Evolutionary conservation across 1,140 invertebrate species (phyloP).

Genomic region (Leguminivora glycinivorella): DNA sequence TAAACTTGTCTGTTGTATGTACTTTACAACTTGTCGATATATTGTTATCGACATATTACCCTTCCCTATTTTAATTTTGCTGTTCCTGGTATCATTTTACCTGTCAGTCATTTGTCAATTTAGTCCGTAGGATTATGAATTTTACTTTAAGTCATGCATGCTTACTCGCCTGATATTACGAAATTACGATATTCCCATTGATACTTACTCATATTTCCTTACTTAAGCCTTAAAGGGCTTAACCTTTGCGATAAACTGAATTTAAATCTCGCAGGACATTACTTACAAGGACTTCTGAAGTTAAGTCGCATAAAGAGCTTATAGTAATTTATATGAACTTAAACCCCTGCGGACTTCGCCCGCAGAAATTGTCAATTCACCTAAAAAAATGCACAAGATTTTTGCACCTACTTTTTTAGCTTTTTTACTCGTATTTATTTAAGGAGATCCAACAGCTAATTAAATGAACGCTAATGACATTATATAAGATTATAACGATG

Average conservation of each 20-base stretch:
- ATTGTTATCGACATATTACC: too few species aligned
- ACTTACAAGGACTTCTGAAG: neutral
- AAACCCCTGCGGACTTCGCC: neutral
- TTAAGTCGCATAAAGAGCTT: slow-evolving; percentile 10
- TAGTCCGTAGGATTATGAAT: too few species aligned
- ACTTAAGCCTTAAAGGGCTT: neutral
- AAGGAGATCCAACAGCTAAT: too few species aligned
- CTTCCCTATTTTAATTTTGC: too few species aligned
- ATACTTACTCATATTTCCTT: neutral
- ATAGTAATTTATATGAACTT: neutral
- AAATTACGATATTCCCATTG: slow-evolving; percentile 2
- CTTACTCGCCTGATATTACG: neutral
- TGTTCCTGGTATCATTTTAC: too few species aligned
- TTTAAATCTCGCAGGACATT: slow-evolving; percentile 8
- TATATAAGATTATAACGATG: too few species aligned
- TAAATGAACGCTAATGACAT: too few species aligned
- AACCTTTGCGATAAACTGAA: slow-evolving; percentile 12
- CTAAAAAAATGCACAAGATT: neutral
- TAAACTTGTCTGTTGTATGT: too few species aligned
- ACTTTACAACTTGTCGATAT: too few species aligned
- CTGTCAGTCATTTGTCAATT: too few species aligned
- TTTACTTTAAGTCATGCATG: neutral
- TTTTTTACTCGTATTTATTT: too few species aligned
- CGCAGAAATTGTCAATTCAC: neutral
- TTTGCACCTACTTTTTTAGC: too few species aligned